These are phyloP conservation scores for Diaprepes abbreviatus DNA, from an alignment of 2,888 invertebrate species.

Conservation along the genomic window DNA sequence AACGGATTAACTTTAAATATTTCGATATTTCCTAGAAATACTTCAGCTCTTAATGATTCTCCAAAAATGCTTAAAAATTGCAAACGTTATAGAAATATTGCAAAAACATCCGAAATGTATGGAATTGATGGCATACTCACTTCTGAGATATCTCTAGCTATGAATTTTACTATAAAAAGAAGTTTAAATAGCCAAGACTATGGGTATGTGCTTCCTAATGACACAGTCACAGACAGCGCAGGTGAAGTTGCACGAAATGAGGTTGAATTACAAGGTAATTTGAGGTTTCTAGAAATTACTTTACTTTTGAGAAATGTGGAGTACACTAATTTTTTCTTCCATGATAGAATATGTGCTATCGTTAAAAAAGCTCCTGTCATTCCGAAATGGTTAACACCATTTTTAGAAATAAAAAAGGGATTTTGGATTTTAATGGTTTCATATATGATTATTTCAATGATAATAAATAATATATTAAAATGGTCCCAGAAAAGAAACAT, in stretches of 20 bases:
- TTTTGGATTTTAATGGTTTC: not conserved
- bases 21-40: no score
- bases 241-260: slow-evolving; percentile 63
- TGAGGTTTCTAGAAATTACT: slow-evolving; percentile 62
- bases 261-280: slow-evolving; percentile 65
- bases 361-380: slow-evolving; percentile 65
- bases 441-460: not conserved
- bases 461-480: slow-evolving; percentile 11
- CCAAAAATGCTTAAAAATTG: slow-evolving; percentile 44
- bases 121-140: slow-evolving; percentile 64
- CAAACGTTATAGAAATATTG: not conserved
- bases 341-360: slow-evolving; percentile 66
- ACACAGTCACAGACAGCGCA: slow-evolving; percentile 57
- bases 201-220: slow-evolving; percentile 36
- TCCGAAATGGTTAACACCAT: slow-evolving; percentile 66
- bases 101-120: slow-evolving; percentile 52
- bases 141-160: slow-evolving; percentile 58
- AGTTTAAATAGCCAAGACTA: slow-evolving; percentile 39
- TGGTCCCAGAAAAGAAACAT: no score
- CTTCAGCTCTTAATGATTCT: slow-evolving; percentile 26
- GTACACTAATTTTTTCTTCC: slow-evolving; percentile 63
- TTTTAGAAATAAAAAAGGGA: slow-evolving; percentile 9
- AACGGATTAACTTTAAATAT: no score
- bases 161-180: slow-evolving; percentile 63
- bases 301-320: slow-evolving; percentile 63